A percentile compares a stretch with the other conserved stretches of the same genome.
phyloP scores from a whole-genome alignment of 2,113 vertebrate species.

The Rana temporaria region DNA sequence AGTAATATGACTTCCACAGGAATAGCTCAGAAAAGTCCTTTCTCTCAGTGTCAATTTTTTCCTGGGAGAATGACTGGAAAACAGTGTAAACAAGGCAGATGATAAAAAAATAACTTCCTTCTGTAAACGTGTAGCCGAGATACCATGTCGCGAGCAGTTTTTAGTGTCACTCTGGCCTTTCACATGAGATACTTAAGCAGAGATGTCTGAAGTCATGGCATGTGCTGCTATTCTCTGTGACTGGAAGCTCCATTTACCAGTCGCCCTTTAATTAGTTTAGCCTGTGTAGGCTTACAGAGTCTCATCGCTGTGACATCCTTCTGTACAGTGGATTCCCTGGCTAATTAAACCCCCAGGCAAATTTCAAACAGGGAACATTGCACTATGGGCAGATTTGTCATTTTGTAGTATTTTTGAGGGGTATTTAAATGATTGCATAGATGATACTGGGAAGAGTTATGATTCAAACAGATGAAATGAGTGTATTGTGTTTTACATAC shows the following conservation, averaged over 20 bases:
- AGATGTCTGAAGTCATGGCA: constrained; percentile 49
- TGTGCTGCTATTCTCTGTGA: constrained; percentile 41
- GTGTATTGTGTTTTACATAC: no score
- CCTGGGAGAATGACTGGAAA: constrained; percentile 53
- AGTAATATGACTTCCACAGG: constrained; percentile 47
- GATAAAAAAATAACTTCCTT: constrained; percentile 53
- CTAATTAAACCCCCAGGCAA: constrained; percentile 43
- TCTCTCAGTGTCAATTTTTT: constrained; percentile 51
- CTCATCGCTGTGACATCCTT: constrained; percentile 48
- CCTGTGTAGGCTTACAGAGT: constrained; percentile 31
- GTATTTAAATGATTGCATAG: constrained; percentile 13
- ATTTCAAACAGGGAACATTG: constrained; percentile 32
- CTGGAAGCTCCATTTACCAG: constrained; percentile 51
- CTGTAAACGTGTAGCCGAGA: constrained; percentile 37
- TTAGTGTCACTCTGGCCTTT: constrained; percentile 46
- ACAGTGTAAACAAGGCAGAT: constrained; percentile 56
- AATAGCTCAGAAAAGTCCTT: constrained; percentile 46
- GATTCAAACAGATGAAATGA: not conserved
- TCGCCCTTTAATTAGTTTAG: constrained; percentile 56
- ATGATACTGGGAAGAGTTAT: constrained; percentile 4
- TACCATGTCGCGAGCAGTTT: constrained; percentile 42
- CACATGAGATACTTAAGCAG: constrained; percentile 47
- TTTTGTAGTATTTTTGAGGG: constrained; percentile 28
- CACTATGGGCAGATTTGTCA: constrained; percentile 41
- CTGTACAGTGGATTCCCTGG: constrained; percentile 27